Percentiles rank a stretch among this genome's conserved stretches.
These are phyloP conservation scores for Archivesica marissinica DNA, from an alignment of 1,140 invertebrate genomes.

Conservation along the genomic window DNA sequence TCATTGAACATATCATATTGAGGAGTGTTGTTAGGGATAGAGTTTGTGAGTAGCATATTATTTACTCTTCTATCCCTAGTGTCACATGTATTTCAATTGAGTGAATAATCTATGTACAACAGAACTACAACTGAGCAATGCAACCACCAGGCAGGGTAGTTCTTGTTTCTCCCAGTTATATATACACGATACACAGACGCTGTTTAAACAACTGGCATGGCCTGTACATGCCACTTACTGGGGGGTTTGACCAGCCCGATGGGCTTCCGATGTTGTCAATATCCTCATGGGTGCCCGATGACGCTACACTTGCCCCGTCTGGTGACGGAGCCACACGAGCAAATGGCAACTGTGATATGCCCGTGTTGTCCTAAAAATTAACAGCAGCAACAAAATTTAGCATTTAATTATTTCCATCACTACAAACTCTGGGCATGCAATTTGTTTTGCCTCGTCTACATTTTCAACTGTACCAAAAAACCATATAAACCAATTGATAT, in stretches of 20 bases:
- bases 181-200: slow-evolving; percentile 38
- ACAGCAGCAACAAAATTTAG: slow-evolving; percentile 56
- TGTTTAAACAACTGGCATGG: slow-evolving; percentile 88
- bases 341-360: slow-evolving; percentile 87
- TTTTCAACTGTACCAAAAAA: no score
- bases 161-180: not conserved
- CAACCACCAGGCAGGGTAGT: slow-evolving; percentile 47
- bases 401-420: no score
- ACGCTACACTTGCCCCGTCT: slow-evolving; percentile 91
- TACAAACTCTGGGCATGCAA: no score
- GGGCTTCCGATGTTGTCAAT: slow-evolving; percentile 94
- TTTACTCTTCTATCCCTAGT: no score
- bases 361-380: slow-evolving; percentile 74
- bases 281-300: slow-evolving; percentile 90
- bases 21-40: no score
- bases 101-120: not conserved
- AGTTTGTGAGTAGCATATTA: no score
- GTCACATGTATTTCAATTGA: not conserved
- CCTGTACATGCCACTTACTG: slow-evolving; percentile 87
- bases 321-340: slow-evolving; percentile 90
- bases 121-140: slow-evolving; percentile 43
- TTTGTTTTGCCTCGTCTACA: no score
- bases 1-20: no score
- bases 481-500: no score
- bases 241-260: slow-evolving; percentile 87